Conservation (phyloP, 64 coral and sea anemone genomes). For the Platygyra sinensis region DNA sequence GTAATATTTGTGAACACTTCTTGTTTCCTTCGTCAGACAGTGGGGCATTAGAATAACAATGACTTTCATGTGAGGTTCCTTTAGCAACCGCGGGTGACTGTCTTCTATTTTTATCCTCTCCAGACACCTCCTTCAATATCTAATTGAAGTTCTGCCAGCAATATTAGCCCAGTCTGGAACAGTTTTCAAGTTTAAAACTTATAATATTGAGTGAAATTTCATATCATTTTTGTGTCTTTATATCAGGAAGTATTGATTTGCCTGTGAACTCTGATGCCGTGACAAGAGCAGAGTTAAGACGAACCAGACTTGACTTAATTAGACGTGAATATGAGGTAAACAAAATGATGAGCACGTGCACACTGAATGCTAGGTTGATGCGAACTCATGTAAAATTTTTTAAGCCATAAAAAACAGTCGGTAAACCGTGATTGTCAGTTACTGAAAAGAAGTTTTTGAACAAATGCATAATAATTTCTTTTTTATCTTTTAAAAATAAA, state of each 20-base stretch:
- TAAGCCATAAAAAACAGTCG: too few relatives aligned
- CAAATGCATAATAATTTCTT: too few relatives aligned
- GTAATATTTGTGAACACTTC: neutral
- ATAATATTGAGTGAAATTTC: neutral
- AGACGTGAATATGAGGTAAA: constrained; percentile 92
- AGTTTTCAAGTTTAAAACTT: neutral
- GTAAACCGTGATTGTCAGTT: too few relatives aligned
- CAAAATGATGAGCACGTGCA: neutral
- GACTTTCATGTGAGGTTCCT: neutral
- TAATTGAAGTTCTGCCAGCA: neutral
- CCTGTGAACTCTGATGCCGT: constrained; percentile 74
- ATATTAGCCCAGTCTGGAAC: neutral
- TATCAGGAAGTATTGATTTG: constrained; percentile 91
- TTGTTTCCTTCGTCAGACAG: neutral
- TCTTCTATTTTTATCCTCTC: neutral
- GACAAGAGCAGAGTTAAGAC: constrained; percentile 86
- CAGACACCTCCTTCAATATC: neutral
- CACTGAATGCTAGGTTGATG: neutral
- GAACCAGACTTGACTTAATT: constrained; percentile 88
- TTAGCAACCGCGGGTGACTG: neutral
- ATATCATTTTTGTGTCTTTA: neutral
- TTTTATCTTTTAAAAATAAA: too few relatives aligned
- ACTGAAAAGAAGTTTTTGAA: too few relatives aligned
- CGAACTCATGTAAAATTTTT: too few relatives aligned
- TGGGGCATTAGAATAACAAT: neutral